Evolutionary conservation across 1,140 invertebrate species (phyloP), one percentile per base, ranked within the genome.

Genomic region (Drosophila saltans): DNA sequence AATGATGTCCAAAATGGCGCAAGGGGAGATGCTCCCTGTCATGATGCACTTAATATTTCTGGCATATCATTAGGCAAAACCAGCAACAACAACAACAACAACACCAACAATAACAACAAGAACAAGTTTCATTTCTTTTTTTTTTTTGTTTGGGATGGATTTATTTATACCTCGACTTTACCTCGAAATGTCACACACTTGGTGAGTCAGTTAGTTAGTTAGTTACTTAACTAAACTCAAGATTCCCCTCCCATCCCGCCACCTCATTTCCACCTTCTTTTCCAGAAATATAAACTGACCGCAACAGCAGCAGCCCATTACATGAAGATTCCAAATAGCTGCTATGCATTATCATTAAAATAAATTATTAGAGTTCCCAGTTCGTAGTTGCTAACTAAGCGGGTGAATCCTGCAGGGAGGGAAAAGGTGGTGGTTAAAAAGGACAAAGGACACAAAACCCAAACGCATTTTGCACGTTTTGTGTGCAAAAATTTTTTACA

Each of bases 291-390:
- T 36, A 6, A 7, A 36, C 33, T 36, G 33, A 36, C 33, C 33
- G 58, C 58, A 66, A 58, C 48, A 55, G 63, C 41, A 56, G 58
- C 33, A 65, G 64, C 61, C 69, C 69, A 61, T 63, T 57, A 70
- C 43, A 48, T 48, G 59, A 45, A 45, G 52, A 65, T 39, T 65
- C 76, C 72, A 48, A 80, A 78, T 80, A 80, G 80, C 80, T 58
- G 74, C 58, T 66, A 81, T 90, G 86, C 86, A 90, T 90, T 90
- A 90, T 90, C 86, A 89, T 90, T 91, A 90, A 90, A 86, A 91
- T 90, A 91, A 90, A 90, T 83, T 90, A 90, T 90, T 91, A 88
- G 86, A 72, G 77, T 88, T 52, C 8, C 76, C 80, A 59, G 57
- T 16, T 16, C 77, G 58, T 66, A 43, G 69, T 52, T 52, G 39